Evolutionary conservation across 2,113 vertebrate species (phyloP).

Genomic region (Mastomys coucha): DNA sequence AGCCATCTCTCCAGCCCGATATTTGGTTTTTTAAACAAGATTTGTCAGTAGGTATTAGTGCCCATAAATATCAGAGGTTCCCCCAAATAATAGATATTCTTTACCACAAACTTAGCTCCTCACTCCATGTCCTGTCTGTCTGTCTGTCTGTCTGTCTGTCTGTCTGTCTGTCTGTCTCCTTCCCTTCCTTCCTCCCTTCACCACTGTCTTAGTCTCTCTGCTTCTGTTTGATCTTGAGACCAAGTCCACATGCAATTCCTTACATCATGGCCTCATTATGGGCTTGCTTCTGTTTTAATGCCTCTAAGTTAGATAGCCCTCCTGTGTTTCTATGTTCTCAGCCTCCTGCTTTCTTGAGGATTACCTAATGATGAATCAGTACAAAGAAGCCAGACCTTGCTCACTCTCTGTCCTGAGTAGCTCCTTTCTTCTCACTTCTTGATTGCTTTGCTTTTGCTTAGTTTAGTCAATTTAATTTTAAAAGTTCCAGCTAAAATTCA

Average conservation of each 20-base stretch:
- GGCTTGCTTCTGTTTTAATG: not conserved
- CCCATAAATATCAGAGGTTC: too few species aligned
- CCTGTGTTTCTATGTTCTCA: not conserved
- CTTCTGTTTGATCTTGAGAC: not conserved
- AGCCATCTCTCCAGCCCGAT: too few species aligned
- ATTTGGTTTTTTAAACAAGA: not conserved
- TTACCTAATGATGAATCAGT: not conserved
- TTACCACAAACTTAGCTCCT: too few species aligned
- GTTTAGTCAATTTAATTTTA: not conserved
- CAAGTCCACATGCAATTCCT: not conserved
- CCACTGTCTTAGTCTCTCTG: not conserved
- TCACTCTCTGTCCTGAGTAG: not conserved
- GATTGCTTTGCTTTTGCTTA: not conserved
- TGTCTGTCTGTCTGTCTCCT: not conserved
- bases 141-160: not conserved
- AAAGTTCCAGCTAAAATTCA: not conserved
- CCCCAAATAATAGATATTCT: too few species aligned
- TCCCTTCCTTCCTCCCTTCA: not conserved
- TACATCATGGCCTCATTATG: too few species aligned
- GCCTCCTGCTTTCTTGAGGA: not conserved
- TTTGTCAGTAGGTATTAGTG: too few species aligned
- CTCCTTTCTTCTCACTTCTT: not conserved
- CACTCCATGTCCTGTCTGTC: too few species aligned
- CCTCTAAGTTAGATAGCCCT: not conserved
- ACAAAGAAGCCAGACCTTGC: not conserved